phyloP scores from a whole-genome alignment of 2,797 vertebrate genomes.

The Euphonia xanthogaster region DNA sequence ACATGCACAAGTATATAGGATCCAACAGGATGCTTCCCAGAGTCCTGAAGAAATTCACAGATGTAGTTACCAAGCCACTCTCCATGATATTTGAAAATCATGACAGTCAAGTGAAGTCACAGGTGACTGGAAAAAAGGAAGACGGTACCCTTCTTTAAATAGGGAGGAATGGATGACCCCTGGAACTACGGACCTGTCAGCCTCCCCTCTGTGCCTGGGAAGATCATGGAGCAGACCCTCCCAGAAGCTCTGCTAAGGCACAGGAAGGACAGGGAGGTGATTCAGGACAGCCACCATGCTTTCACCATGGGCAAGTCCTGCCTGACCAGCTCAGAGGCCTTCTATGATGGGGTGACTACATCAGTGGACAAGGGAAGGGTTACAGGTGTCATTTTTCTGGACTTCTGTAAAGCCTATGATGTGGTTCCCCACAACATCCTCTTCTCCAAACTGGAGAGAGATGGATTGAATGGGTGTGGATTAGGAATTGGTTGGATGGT shows the following conservation, averaged over 20 bases:
- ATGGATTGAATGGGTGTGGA: no score
- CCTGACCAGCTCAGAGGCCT: no score
- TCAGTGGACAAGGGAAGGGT: background rate
- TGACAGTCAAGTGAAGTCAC: background rate
- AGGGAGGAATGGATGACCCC: background rate
- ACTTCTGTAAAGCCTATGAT: background rate
- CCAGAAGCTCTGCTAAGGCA: background rate
- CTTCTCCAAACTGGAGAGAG: background rate
- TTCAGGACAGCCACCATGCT: accelerated
- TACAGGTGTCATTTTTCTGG: background rate
- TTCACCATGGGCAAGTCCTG: background rate
- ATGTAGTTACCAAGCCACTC: background rate
- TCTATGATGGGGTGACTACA: background rate
- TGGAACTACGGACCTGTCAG: background rate
- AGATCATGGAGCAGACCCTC: background rate
- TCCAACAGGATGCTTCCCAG: no score
- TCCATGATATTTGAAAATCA: background rate
- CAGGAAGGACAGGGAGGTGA: background rate
- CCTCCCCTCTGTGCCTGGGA: background rate
- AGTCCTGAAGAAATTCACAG: background rate
- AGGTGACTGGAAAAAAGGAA: background rate
- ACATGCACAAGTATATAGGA: background rate
- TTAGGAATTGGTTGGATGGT: background rate
- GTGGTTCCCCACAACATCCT: background rate
- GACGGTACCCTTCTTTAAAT: background rate